These are phyloP conservation scores for Trididemnum nubilum DNA, from an alignment of 23 tunicate species.

Conservation along the genomic window DNA sequence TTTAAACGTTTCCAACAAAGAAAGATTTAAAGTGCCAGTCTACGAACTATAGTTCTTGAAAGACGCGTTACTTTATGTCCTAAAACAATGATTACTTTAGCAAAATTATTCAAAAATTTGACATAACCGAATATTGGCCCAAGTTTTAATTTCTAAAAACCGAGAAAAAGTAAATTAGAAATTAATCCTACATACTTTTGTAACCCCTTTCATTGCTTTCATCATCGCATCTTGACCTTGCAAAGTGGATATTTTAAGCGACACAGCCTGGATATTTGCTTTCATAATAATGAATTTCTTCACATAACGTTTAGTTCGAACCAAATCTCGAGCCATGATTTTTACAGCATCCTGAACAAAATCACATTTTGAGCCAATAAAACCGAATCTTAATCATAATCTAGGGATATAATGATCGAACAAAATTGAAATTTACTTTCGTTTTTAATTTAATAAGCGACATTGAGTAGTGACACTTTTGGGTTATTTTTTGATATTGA, in stretches of 20 bases:
- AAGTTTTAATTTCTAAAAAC: no score
- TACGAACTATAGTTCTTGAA: no score
- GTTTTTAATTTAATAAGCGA: not conserved
- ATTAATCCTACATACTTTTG: constrained; percentile 57
- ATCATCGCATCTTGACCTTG: constrained; percentile 99
- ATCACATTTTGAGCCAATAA: not conserved
- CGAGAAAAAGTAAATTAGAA: no score
- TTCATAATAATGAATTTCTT: constrained; percentile 96
- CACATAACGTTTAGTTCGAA: constrained; percentile 80
- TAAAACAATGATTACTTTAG: no score
- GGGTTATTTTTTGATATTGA: no score
- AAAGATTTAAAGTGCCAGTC: no score
- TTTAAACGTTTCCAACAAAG: no score
- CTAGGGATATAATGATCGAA: no score
- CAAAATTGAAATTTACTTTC: not conserved
- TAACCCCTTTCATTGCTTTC: constrained; percentile 99
- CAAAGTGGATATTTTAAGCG: constrained; percentile 76
- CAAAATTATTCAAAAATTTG: no score
- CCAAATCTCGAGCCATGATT: constrained; percentile 99
- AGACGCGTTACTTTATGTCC: no score
- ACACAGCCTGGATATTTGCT: constrained; percentile 96
- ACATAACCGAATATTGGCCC: no score
- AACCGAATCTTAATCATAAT: not conserved
- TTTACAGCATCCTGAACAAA: constrained; percentile 85
- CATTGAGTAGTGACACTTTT: no score